These are phyloP conservation scores for Cryptomyrus ogoouensis DNA, from an alignment of 2,113 vertebrate species.

Conservation along the genomic window DNA sequence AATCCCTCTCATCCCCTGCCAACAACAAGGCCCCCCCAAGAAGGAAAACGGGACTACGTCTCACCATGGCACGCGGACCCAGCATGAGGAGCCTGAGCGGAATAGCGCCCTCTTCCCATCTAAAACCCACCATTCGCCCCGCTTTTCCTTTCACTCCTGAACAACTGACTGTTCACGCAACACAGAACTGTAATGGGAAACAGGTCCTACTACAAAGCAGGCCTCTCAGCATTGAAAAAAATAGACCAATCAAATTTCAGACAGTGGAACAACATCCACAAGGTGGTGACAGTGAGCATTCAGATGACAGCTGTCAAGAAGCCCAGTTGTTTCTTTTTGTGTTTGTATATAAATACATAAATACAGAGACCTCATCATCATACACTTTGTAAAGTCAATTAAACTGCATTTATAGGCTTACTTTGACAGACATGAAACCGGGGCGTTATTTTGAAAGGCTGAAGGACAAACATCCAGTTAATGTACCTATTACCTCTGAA, in stretches of 20 bases:
- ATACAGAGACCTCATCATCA: conserved; percentile 17
- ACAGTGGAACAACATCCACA: neutral
- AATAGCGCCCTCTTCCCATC: conserved; percentile 31
- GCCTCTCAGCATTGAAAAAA: neutral
- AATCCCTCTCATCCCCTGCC: conserved; percentile 67
- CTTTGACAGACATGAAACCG: conserved; percentile 1
- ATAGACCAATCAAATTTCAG: neutral
- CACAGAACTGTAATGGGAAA: neutral
- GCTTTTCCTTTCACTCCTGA: conserved; percentile 59
- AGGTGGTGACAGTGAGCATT: neutral
- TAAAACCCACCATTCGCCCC: conserved; percentile 46
- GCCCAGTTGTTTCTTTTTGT: neutral
- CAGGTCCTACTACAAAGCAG: neutral
- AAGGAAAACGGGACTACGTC: conserved; percentile 51
- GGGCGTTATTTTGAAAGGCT: neutral
- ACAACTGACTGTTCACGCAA: conserved; percentile 33
- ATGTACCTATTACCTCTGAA: neutral
- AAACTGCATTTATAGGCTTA: conserved; percentile 9
- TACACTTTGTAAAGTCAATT: conserved; percentile 20
- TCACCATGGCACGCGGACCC: conserved; percentile 45
- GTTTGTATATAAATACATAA: conserved; percentile 16
- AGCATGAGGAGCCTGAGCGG: conserved; percentile 51
- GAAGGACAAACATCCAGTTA: neutral
- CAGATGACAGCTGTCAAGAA: conserved; percentile 2
- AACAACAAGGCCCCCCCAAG: conserved; percentile 54